Evolutionary conservation across 2,113 vertebrate genomes (phyloP).

Genomic region (Athene cunicularia): DNA sequence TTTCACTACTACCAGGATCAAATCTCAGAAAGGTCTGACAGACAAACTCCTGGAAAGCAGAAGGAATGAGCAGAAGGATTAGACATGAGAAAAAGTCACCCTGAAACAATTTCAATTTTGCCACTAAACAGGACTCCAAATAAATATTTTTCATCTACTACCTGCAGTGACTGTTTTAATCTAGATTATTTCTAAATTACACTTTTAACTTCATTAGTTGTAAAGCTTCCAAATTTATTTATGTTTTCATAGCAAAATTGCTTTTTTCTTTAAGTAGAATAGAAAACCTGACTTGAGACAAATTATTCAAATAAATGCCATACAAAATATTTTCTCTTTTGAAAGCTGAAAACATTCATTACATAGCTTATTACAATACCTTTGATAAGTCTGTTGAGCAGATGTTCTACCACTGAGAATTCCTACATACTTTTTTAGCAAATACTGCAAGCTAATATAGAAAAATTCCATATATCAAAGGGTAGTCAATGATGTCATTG

Average conservation of each 20-base stretch:
- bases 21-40: neutral
- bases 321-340: neutral
- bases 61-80: neutral
- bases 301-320: neutral
- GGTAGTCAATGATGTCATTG: neutral
- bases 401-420: neutral
- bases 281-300: neutral
- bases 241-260: neutral
- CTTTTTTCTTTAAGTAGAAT: neutral
- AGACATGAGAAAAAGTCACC: slow-evolving; percentile 11
- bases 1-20: slow-evolving; percentile 13
- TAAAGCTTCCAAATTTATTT: neutral
- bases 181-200: neutral
- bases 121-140: slow-evolving; percentile 7
- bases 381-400: slow-evolving; percentile 19
- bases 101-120: neutral
- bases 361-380: slow-evolving; percentile 13
- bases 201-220: accelerated
- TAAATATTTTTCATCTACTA: neutral
- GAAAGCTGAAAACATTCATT: slow-evolving; percentile 4
- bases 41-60: neutral
- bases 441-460: slow-evolving; percentile 14
- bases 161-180: neutral
- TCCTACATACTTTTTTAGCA: neutral
- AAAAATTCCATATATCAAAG: neutral